Conservation (phyloP, 2,888 invertebrate species). For the Meta bourneti region DNA sequence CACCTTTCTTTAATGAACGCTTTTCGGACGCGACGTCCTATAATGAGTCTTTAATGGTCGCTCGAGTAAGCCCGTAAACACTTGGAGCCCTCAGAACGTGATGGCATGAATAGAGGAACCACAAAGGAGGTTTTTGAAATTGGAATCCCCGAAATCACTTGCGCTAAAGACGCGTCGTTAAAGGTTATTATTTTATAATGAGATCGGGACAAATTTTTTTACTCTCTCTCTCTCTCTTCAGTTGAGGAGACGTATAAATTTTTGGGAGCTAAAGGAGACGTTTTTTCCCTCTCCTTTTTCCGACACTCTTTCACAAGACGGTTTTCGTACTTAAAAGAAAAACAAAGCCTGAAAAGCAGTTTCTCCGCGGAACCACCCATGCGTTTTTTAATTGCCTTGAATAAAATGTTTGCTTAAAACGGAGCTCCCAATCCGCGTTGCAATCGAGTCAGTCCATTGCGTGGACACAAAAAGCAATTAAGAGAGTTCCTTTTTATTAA, state of each 20-base stretch:
- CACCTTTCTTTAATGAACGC: conserved; percentile 54
- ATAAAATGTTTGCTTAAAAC: not conserved
- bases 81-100: conserved; percentile 56
- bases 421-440: not conserved
- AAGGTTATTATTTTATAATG: conserved; percentile 68
- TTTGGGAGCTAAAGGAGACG: too few species aligned
- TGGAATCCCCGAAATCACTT: conserved; percentile 8
- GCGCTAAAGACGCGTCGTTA: conserved; percentile 59
- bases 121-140: conserved; percentile 61
- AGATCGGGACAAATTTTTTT: conserved; percentile 29
- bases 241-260: too few species aligned
- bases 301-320: not conserved
- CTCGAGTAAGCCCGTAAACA: conserved; percentile 54
- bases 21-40: conserved; percentile 1
- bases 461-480: conserved; percentile 27
- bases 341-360: not conserved
- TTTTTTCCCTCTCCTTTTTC: not conserved
- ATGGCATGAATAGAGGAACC: conserved; percentile 57
- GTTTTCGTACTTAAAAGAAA: not conserved
- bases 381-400: conserved; percentile 17
- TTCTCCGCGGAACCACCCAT: conserved; percentile 10
- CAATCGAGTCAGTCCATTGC: not conserved
- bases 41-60: conserved; percentile 64
- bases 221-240: not conserved
- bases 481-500: not conserved